Evolutionary conservation across 2,113 vertebrate species (phyloP), one percentile per base, ranked within the genome.

Genomic region (Archilochus colubris): DNA sequence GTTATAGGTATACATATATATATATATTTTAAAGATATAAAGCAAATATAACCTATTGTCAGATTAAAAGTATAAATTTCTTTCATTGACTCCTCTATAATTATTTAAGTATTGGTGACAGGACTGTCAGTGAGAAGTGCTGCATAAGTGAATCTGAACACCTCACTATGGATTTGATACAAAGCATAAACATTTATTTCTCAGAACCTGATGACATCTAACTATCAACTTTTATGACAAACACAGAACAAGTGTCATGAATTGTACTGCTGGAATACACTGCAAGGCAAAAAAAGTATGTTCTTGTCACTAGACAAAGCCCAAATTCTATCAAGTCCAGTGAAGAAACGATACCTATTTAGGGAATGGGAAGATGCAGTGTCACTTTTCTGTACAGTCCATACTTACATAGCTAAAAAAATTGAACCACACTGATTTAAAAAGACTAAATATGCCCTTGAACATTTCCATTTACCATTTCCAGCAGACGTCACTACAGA

Each of bases 21-120:
- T 40, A 40, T 40, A 40, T 40, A 40, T 64, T 75, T 76, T 36
- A 17, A 57, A 69, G 72, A 91, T 83, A 89, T 82, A 94, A 91
- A 95, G 81, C 79, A 92, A 92, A 91, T 95, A 94, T 81, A 96
- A 95, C 88, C 94, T 96, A 90, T 88, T 59, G 75, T 92, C 91
- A 95, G 54, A 94, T 95, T 95, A 92, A 95, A 94, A 95, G 86
- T 91, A 95, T 94, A 86, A 72, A 86, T 96, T 95, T 94, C 68
- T 58, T 92, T 81, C 57, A 90, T 36, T 85, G 30, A 88, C 77
- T 95, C 67, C 83, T 88, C 80, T 82, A 72, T 93, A 68, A 89
- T 82, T 95, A 94, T 89, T 94, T 92, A 95, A 96, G 90, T 76
- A 89, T 83, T 79, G 55, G 43, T 95, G 94, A 86, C 91, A 92